A percentile compares a stretch with the other conserved stretches of the same genome.
Evolutionary conservation across 2,888 invertebrate genomes (phyloP).

Genomic region (Macaria liturata): DNA sequence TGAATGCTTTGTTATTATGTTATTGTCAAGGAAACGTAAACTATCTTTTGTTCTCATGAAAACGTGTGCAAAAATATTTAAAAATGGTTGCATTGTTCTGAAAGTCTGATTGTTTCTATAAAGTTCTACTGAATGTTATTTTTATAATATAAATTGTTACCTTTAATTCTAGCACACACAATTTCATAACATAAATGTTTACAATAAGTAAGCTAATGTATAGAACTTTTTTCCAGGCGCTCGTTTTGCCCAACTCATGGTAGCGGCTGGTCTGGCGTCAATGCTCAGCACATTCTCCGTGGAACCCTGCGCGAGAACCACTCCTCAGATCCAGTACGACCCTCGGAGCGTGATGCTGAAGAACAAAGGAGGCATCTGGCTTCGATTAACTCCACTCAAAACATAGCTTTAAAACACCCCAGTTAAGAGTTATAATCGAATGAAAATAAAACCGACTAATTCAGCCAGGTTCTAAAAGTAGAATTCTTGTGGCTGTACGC

Average conservation of each 20-base stretch:
- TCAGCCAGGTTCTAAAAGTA: slow-evolving; percentile 1
- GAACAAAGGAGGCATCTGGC: slow-evolving; percentile 75
- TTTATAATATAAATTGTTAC: no score
- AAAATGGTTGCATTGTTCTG: slow-evolving; percentile 38
- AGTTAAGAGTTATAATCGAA: slow-evolving; percentile 2
- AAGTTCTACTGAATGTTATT: no score
- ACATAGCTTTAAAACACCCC: slow-evolving; percentile 20
- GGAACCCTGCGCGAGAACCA: slow-evolving; percentile 67
- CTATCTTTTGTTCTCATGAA: slow-evolving; percentile 41
- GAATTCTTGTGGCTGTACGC: neutral
- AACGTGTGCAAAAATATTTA: slow-evolving; percentile 38
- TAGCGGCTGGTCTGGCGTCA: slow-evolving; percentile 62
- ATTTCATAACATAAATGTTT: no score
- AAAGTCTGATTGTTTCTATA: neutral
- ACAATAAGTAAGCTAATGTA: no score
- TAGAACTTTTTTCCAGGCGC: slow-evolving; percentile 54
- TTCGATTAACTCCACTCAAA: slow-evolving; percentile 54
- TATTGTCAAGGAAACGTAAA: slow-evolving; percentile 33
- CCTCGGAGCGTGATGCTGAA: slow-evolving; percentile 75
- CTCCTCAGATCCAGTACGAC: slow-evolving; percentile 66
- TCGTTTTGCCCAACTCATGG: slow-evolving; percentile 70
- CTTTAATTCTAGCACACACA: no score
- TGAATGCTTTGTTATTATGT: slow-evolving; percentile 14
- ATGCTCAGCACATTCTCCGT: slow-evolving; percentile 59
- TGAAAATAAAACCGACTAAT: slow-evolving; percentile 1